Evolutionary conservation across 1,140 invertebrate genomes (phyloP), one percentile per base, ranked within the genome.

Genomic region (Drosophila repleta): DNA sequence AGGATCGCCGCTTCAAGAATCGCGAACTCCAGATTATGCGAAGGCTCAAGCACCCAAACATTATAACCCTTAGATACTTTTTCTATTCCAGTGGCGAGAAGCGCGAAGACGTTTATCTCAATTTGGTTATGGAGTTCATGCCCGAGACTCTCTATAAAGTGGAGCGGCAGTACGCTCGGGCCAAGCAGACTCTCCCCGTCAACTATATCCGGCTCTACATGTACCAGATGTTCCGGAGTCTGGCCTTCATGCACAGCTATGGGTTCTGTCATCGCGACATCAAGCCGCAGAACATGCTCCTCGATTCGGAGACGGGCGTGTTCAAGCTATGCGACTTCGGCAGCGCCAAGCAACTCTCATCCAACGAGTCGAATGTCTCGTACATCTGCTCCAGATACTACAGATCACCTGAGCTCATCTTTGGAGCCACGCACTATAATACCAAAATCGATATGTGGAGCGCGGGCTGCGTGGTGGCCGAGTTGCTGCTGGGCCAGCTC

Each of bases 341-440:
- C 87, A 98, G 97, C 91, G 99, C 99, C 77, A 99, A 99, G 92
- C 97, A 99, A 92, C 94, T 99, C 78, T 95, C 99, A 49, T 95
- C 95, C 77, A 97, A 98, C 48, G 99, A 99, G 93, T 98, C 98
- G 4, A 99, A 99, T 92, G 99, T 99, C 10, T 99, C 98, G 20
- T 99, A 99, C 93, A 99, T 99, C 83, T 99, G 99, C 93, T 99
- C 99, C 90, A 96, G 99, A 79, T 99, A 99, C 92, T 99, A 99
- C 92, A 95, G 98, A 80, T 98, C 98, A 74, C 99, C 99, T 29
- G 98, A 99, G 93, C 94, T 99, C 74, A 99, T 99, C 91, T 99
- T 99, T 93, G 99, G 99, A 90, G 98, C 99, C 90, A 99, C 98
- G 71, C 97, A 99, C 93, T 99, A 99, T 92, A 99, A 97, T 56